Conservation (phyloP, 2,113 vertebrate genomes). For the Amblyornis subalaris region DNA sequence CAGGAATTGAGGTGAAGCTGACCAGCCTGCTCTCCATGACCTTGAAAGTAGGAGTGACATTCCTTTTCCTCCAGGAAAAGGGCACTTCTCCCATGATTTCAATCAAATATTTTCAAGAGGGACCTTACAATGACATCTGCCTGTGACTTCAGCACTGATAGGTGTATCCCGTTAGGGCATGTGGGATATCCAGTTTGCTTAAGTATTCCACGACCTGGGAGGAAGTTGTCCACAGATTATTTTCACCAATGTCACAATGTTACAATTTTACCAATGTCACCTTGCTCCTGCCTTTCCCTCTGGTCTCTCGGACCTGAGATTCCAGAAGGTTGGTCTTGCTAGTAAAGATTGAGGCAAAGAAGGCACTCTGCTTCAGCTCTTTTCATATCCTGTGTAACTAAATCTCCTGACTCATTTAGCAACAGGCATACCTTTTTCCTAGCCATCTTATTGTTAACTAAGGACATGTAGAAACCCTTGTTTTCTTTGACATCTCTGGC, state of each 20-base stretch:
- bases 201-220: neutral
- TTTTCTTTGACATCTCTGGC: neutral
- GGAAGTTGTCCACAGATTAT: neutral
- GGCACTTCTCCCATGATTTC: neutral
- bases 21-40: neutral
- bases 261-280: no score
- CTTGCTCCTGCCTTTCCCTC: neutral
- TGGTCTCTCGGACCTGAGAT: neutral
- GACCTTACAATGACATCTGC: neutral
- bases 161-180: fast-evolving
- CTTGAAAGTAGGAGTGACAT: neutral
- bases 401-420: neutral
- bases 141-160: neutral
- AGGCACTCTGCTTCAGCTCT: neutral
- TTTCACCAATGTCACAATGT: neutral
- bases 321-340: neutral
- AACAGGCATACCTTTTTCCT: neutral
- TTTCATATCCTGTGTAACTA: neutral
- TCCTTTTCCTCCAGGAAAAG: neutral
- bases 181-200: neutral
- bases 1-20: neutral
- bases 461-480: neutral
- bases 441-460: neutral
- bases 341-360: neutral
- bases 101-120: neutral